Conservation (phyloP, 2,113 vertebrate genomes). For the Dicaeum eximium region DNA sequence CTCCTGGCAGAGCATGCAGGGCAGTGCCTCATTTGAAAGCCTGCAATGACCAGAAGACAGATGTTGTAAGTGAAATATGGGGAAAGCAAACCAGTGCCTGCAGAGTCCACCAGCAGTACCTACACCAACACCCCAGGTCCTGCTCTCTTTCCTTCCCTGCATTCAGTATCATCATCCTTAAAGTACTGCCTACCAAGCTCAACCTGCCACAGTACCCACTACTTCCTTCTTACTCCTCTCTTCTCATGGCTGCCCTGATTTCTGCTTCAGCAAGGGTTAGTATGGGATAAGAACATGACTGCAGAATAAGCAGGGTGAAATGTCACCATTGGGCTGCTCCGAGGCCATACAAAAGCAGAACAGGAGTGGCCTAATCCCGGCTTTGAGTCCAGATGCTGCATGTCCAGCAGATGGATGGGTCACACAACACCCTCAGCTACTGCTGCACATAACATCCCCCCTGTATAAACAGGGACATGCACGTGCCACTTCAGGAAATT, state of each 20-base stretch:
- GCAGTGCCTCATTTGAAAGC: neutral
- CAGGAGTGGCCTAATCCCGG: neutral
- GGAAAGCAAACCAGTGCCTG: neutral
- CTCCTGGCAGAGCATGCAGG: rapidly evolving
- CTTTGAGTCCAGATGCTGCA: neutral
- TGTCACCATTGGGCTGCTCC: neutral
- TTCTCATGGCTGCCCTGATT: neutral
- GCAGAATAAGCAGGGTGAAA: neutral
- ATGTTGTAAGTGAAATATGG: neutral
- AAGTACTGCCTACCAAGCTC: neutral
- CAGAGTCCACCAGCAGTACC: neutral
- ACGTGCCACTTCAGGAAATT: neutral
- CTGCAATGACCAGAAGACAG: neutral
- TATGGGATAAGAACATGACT: neutral
- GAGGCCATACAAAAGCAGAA: neutral
- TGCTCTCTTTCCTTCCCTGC: neutral
- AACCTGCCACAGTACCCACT: neutral
- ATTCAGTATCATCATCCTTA: neutral
- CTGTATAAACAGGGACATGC: neutral
- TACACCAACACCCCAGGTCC: neutral
- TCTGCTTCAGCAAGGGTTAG: neutral
- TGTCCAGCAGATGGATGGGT: neutral
- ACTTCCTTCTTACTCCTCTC: neutral
- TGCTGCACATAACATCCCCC: neutral
- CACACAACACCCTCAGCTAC: neutral